Conservation (phyloP, 2,888 invertebrate species). For the Archips xylosteana region DNA sequence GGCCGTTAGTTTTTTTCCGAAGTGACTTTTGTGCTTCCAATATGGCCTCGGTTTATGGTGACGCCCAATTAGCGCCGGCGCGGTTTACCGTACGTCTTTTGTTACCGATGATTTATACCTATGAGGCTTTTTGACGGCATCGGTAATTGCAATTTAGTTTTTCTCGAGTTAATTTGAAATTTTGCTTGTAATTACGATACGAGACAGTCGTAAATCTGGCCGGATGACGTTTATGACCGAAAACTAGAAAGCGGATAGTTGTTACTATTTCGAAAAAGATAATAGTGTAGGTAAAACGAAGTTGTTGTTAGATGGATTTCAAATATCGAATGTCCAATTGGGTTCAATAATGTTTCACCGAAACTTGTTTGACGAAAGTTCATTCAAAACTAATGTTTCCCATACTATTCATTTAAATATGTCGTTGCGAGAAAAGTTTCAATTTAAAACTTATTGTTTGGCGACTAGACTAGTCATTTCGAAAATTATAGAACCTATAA, state of each 20-base stretch:
- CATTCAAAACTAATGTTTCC: no score
- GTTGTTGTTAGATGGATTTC: neutral
- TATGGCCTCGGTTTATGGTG: slow-evolving; percentile 62
- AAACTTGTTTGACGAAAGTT: no score
- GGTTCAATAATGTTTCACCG: neutral
- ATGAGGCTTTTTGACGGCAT: slow-evolving; percentile 51
- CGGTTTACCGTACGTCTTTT: slow-evolving; percentile 66
- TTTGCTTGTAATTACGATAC: slow-evolving; percentile 49
- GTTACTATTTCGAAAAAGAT: slow-evolving; percentile 9
- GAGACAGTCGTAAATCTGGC: slow-evolving; percentile 40
- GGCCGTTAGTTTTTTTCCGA: slow-evolving; percentile 56
- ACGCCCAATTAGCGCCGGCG: slow-evolving; percentile 51
- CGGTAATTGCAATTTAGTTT: slow-evolving; percentile 55
- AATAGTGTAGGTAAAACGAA: neutral
- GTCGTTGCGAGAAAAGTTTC: no score
- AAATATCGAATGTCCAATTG: slow-evolving; percentile 4
- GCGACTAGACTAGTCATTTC: no score
- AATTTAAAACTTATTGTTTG: no score
- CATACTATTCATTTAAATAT: no score
- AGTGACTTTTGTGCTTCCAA: slow-evolving; percentile 60
- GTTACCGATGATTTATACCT: slow-evolving; percentile 78
- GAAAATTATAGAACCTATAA: no score
- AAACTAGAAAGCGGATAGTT: slow-evolving; percentile 20
- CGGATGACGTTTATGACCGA: slow-evolving; percentile 23
- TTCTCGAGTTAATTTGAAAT: slow-evolving; percentile 52